Conservation (phyloP, 2,113 vertebrate genomes). For the Tretioscincus oriximinensis region DNA sequence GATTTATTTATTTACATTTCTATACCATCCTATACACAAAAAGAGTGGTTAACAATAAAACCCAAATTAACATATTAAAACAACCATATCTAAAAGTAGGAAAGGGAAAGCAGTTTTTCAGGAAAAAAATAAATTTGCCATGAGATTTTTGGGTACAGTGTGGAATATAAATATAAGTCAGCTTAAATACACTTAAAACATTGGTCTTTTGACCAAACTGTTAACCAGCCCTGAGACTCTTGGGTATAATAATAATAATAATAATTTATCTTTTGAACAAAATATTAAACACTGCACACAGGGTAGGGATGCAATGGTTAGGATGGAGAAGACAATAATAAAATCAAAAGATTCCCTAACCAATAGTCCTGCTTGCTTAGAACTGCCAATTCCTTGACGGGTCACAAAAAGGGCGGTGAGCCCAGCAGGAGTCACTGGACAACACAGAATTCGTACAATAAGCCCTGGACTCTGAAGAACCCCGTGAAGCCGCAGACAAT, state of each 20-base stretch:
- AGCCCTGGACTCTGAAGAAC: not conserved
- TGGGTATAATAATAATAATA: no score
- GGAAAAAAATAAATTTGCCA: no score
- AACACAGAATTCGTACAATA: conserved; percentile 13
- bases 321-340: not conserved
- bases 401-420: not conserved
- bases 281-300: not conserved
- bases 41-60: no score
- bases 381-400: not conserved
- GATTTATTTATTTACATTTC: not conserved
- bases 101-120: no score
- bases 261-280: not conserved
- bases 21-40: not conserved
- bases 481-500: conserved; percentile 2
- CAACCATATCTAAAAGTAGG: no score
- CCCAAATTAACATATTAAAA: no score
- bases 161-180: no score
- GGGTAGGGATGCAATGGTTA: not conserved
- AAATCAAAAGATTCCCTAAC: not conserved
- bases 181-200: no score
- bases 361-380: not conserved
- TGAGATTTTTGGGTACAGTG: no score
- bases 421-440: not conserved
- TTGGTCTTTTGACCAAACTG: no score
- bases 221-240: no score